Evolutionary conservation across 2,797 vertebrate species (phyloP).

Genomic region (Mormyrus hasselquistii): DNA sequence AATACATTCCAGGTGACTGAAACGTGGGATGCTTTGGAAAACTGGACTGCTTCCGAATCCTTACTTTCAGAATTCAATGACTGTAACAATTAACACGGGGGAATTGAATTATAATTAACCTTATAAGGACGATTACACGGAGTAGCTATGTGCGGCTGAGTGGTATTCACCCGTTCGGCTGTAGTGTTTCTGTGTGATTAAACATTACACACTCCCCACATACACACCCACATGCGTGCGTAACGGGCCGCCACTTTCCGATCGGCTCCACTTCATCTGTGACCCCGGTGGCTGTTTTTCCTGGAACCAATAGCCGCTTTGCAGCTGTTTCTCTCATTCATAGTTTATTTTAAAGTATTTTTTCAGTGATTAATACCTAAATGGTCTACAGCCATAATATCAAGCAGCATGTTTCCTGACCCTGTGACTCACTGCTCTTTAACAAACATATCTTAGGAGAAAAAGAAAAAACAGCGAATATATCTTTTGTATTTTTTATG

Average conservation of each 20-base stretch:
- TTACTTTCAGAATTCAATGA: background rate
- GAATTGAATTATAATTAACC: slow-evolving; percentile 8
- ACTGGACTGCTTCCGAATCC: background rate
- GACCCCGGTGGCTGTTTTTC: background rate
- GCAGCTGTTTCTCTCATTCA: background rate
- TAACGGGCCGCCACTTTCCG: background rate
- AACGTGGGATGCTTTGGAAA: background rate
- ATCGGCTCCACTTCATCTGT: background rate
- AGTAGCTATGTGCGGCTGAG: background rate
- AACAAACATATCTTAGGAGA: background rate
- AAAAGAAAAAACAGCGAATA: background rate
- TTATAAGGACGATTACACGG: background rate
- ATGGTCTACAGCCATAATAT: background rate
- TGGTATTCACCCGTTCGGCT: background rate
- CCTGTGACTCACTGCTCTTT: background rate
- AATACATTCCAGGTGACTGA: background rate
- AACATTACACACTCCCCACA: background rate
- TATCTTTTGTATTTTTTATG: background rate
- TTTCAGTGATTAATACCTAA: background rate
- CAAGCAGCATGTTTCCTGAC: background rate
- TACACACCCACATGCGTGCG: background rate
- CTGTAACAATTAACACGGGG: background rate
- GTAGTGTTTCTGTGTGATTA: slow-evolving; percentile 1
- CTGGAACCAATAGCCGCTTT: background rate
- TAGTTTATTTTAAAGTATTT: background rate